Evolutionary conservation across 2,888 invertebrate species (phyloP).

Genomic region (Athalia cordata): DNA sequence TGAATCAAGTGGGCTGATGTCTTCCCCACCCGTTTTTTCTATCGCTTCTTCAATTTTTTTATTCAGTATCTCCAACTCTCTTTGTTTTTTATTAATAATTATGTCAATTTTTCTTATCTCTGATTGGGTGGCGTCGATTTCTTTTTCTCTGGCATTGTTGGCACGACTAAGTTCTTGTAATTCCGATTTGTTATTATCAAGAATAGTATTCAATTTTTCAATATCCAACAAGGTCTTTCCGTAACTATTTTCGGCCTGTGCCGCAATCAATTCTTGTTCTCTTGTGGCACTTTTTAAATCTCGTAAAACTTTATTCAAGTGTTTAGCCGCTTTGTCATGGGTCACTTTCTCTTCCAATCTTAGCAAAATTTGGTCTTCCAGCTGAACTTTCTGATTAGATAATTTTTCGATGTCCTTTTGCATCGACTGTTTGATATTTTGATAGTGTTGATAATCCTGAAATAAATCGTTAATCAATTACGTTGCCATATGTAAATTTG

Average conservation of each 20-base stretch:
- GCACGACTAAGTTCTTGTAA: conserved; percentile 69
- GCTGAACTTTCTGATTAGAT: conserved; percentile 74
- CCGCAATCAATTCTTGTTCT: conserved; percentile 76
- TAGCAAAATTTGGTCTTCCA: conserved; percentile 81
- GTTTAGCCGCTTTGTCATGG: conserved; percentile 80
- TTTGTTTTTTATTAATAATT: conserved; percentile 74
- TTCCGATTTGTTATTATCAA: conserved; percentile 62
- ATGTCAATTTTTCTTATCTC: conserved; percentile 74
- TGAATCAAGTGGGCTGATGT: conserved; percentile 76
- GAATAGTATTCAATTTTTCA: conserved; percentile 73
- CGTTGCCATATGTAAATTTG: background rate
- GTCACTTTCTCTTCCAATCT: conserved; percentile 82
- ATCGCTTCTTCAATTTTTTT: conserved; percentile 74
- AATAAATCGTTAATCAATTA: background rate
- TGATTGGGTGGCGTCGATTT: conserved; percentile 71
- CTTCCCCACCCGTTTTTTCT: conserved; percentile 63
- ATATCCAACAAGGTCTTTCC: conserved; percentile 77
- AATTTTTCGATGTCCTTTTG: conserved; percentile 76
- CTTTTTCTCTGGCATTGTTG: conserved; percentile 71
- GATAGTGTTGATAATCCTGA: conserved; percentile 75
- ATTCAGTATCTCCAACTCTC: conserved; percentile 74
- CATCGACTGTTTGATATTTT: conserved; percentile 71
- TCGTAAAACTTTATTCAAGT: conserved; percentile 74
- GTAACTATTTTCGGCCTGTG: conserved; percentile 77
- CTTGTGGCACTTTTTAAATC: conserved; percentile 74